A percentile compares a stretch with the other conserved stretches of the same genome.
phyloP scores from a whole-genome alignment of 1,140 invertebrate genomes.

The Gryon sp. region DNA sequence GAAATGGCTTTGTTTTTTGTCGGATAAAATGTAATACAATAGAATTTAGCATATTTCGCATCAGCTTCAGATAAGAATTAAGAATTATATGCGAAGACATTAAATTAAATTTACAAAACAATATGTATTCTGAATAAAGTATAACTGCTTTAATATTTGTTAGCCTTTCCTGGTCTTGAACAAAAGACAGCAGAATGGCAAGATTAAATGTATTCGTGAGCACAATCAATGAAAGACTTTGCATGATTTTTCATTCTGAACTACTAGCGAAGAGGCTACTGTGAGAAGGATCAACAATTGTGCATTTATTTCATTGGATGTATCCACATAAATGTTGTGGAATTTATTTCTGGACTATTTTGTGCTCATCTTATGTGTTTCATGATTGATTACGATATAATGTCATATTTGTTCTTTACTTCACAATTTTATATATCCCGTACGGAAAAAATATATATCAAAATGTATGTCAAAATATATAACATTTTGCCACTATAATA shows the following conservation, averaged over 20 bases:
- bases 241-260: constrained; percentile 35
- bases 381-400: too few relatives aligned
- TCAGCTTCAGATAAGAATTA: constrained; percentile 43
- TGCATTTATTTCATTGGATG: constrained; percentile 43
- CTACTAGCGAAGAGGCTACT: background rate
- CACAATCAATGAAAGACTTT: constrained; percentile 58
- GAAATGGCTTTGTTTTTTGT: constrained; percentile 17
- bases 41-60: constrained; percentile 18
- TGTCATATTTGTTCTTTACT: too few relatives aligned
- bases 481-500: too few relatives aligned
- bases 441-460: too few relatives aligned
- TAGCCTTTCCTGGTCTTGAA: constrained; percentile 31
- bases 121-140: constrained; percentile 54
- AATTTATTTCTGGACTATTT: too few relatives aligned
- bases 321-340: too few relatives aligned
- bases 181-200: constrained; percentile 55
- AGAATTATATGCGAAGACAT: constrained; percentile 27
- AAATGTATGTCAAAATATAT: too few relatives aligned
- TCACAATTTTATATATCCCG: too few relatives aligned
- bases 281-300: constrained; percentile 52
- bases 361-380: too few relatives aligned
- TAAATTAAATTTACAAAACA: constrained; percentile 55
- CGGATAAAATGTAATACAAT: constrained; percentile 27
- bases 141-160: constrained; percentile 53
- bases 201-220: constrained; percentile 48